Evolutionary conservation across 1,140 invertebrate species (phyloP), one percentile per base, ranked within the genome.

Genomic region (Laupala kohalensis): DNA sequence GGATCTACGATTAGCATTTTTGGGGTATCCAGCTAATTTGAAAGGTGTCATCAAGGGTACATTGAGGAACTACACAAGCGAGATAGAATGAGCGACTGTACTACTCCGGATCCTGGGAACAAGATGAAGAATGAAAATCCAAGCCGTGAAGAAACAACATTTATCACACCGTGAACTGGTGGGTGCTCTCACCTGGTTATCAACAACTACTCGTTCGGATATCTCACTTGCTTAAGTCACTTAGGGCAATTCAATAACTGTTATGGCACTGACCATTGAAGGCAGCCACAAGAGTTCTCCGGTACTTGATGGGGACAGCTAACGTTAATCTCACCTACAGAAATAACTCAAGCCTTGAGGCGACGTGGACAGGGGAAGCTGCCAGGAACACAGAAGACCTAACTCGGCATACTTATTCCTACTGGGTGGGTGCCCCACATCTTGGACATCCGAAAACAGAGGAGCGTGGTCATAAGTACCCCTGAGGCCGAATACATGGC

Each of bases 161-260:
- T 30, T 76, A 24, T n/a, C n/a, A n/a, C n/a, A n/a, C n/a, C n/a
- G n/a, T n/a, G n/a, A n/a, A n/a, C n/a, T n/a, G n/a, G n/a, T n/a
- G n/a, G n/a, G n/a, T n/a, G n/a, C n/a, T n/a, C n/a, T n/a, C n/a
- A n/a, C n/a, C n/a, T n/a, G n/a, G n/a, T n/a, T n/a, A n/a, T n/a
- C n/a, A n/a, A 72, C 79, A n/a, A 73, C 75, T 0, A 83, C 81
- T 23, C 69, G 83, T 26, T 83, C 83, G 67, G 83, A 84, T 74
- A 81, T 84, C 25, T 72, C 79, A 1, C 83, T 75, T 76, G 76
- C 80, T 26, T 84, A 0, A 79, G 76, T 74, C 78, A 76, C 62
- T 73, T 83, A 23, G 80, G 80, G 70, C 80, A 82, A 74, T 84
- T 81, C 72, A 79, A 81, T 73, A 77, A 77, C 65, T 77, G 74